Percentiles rank a stretch among this genome's conserved stretches.
These are phyloP conservation scores for Brachyalestes nurse DNA, from an alignment of 2,797 vertebrate species.

Conservation along the genomic window DNA sequence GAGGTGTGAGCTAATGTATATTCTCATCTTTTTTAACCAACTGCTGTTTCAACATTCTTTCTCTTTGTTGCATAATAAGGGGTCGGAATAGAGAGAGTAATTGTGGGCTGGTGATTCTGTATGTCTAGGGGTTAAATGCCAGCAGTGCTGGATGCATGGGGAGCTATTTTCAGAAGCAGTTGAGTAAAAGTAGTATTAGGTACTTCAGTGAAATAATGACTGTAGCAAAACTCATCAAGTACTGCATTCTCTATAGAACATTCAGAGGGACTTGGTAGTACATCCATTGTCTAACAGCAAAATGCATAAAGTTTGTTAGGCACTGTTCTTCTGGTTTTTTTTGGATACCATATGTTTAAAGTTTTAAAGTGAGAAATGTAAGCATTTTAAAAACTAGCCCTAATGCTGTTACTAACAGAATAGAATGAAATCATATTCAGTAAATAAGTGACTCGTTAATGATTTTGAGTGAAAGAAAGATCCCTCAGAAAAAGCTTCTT, in stretches of 20 bases:
- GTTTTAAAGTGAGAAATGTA: neutral
- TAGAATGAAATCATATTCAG: neutral
- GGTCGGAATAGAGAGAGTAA: conserved; percentile 45
- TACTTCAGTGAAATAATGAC: neutral
- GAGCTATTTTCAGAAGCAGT: conserved; percentile 41
- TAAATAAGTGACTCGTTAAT: neutral
- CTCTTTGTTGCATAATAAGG: neutral
- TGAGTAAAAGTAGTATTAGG: neutral
- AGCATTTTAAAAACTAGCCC: neutral
- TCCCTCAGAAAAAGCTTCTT: no score
- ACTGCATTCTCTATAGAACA: neutral
- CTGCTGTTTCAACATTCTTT: conserved; percentile 3
- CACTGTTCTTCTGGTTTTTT: neutral
- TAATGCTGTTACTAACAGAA: neutral
- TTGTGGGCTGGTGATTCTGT: conserved; percentile 34
- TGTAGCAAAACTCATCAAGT: neutral
- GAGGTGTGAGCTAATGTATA: conserved; percentile 3
- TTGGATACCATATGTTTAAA: no score
- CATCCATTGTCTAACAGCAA: neutral
- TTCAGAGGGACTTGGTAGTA: no score
- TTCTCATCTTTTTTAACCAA: conserved; percentile 7
- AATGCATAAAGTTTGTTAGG: neutral
- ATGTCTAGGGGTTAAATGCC: conserved; percentile 19
- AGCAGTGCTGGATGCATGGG: conserved; percentile 26
- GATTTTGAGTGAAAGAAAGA: neutral